A percentile compares a stretch with the other conserved stretches of the same genome.
Evolutionary conservation across 1,140 invertebrate genomes (phyloP).

Genomic region (Drosophila orena): DNA sequence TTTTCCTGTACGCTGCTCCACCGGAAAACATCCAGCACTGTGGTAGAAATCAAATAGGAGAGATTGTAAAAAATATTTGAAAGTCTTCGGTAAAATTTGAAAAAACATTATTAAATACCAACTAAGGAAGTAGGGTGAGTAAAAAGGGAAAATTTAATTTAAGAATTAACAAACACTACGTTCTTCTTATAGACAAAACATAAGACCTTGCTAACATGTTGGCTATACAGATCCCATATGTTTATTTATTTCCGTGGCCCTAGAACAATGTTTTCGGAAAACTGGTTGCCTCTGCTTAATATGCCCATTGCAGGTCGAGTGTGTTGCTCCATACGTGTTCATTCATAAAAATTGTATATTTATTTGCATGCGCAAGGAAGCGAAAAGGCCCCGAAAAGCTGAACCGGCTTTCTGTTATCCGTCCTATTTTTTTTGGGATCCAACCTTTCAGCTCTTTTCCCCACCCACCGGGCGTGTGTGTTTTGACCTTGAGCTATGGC

Average conservation of each 20-base stretch:
- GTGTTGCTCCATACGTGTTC: conserved; percentile 67
- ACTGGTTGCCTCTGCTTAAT: conserved; percentile 15
- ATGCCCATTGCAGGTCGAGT: conserved; percentile 52
- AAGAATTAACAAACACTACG: not conserved
- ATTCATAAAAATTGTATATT: conserved; percentile 83
- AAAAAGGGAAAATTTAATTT: no score
- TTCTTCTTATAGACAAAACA: no score
- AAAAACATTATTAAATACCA: no score
- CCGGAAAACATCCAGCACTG: conserved; percentile 7
- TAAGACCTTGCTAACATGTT: not conserved
- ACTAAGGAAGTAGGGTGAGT: no score
- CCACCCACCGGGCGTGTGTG: conserved; percentile 14
- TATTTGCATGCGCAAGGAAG: conserved; percentile 70
- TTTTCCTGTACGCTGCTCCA: not conserved
- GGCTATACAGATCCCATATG: no score
- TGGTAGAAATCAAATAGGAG: not conserved
- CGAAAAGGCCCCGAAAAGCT: conserved; percentile 46
- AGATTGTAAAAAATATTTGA: not conserved
- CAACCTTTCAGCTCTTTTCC: conserved; percentile 6
- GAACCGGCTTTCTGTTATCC: conserved; percentile 10
- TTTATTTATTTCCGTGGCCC: not conserved
- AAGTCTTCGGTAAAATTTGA: no score
- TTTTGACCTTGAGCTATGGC: conserved; percentile 70
- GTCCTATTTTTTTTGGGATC: not conserved
- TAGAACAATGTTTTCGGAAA: not conserved